Evolutionary conservation across 2,797 vertebrate species (phyloP).

Genomic region (Triplophysa yarkandensis): DNA sequence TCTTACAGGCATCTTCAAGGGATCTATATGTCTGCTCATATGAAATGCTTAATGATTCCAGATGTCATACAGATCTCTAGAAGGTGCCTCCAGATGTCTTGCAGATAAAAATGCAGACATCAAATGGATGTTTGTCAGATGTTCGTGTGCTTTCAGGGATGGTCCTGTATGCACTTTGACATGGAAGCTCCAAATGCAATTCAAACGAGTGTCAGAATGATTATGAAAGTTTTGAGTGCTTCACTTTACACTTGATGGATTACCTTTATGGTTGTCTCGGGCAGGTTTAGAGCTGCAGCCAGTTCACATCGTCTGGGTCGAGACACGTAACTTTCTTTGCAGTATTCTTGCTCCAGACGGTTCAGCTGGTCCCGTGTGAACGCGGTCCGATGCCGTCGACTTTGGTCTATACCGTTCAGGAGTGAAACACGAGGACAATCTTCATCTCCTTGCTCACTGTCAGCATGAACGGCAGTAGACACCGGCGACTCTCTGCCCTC

Average conservation of each 20-base stretch:
- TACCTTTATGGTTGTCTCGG: conserved; percentile 75
- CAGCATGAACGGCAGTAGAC: conserved; percentile 53
- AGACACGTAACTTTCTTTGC: conserved; percentile 77
- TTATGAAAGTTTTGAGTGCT: not conserved
- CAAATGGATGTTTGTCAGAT: no score
- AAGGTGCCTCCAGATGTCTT: no score
- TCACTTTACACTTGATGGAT: not conserved
- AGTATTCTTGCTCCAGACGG: conserved; percentile 78
- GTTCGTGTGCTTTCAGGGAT: no score
- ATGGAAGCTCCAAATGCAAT: no score
- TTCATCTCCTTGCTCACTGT: conserved; percentile 54
- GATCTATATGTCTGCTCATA: no score
- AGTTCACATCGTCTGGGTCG: conserved; percentile 71
- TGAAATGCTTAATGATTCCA: no score
- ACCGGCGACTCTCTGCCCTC: conserved; percentile 68
- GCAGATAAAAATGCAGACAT: no score
- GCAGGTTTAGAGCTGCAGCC: conserved; percentile 67
- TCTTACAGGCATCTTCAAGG: no score
- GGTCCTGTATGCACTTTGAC: no score
- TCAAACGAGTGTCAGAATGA: no score
- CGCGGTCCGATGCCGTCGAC: conserved; percentile 77
- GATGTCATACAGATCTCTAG: no score
- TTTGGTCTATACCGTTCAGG: conserved; percentile 66
- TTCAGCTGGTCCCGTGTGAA: conserved; percentile 78
- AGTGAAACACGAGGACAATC: conserved; percentile 65